Conservation (phyloP, 2,797 vertebrate species). For the Aplochiton taeniatus region DNA sequence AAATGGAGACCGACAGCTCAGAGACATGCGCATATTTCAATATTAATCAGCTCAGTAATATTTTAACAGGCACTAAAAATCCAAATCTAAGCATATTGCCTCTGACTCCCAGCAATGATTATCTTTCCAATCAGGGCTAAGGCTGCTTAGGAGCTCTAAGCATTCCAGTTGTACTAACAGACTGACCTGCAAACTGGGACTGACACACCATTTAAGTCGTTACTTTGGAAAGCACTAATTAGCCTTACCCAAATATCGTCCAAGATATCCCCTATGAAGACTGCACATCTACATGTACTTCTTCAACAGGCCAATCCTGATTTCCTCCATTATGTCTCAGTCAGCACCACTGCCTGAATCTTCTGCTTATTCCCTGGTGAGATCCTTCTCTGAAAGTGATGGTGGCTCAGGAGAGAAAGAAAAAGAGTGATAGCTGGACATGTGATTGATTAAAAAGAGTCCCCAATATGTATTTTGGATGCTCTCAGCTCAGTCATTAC, state of each 20-base stretch:
- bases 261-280: slow-evolving; percentile 40
- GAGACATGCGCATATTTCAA: slow-evolving; percentile 78
- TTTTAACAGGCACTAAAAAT: slow-evolving; percentile 85
- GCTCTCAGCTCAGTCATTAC: slow-evolving; percentile 65
- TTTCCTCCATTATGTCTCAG: slow-evolving; percentile 5
- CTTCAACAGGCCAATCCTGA: slow-evolving; percentile 3
- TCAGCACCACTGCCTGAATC: slow-evolving; percentile 18
- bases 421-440: slow-evolving; percentile 36
- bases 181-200: slow-evolving; percentile 62
- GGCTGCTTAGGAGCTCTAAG: slow-evolving; percentile 49
- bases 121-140: slow-evolving; percentile 52
- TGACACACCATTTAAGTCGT: slow-evolving; percentile 63
- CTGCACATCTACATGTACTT: background rate
- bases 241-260: too few relatives aligned
- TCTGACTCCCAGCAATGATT: slow-evolving; percentile 75
- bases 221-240: slow-evolving; percentile 13
- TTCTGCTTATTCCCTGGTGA: slow-evolving; percentile 12
- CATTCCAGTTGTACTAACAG: slow-evolving; percentile 43
- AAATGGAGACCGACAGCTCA: slow-evolving; percentile 67
- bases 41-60: slow-evolving; percentile 87
- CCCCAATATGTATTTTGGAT: slow-evolving; percentile 71
- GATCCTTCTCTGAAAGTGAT: slow-evolving; percentile 56
- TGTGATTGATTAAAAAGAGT: slow-evolving; percentile 62
- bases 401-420: slow-evolving; percentile 40
- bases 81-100: slow-evolving; percentile 80